These are phyloP conservation scores for Thinocorus orbignyianus DNA, from an alignment of 2,113 vertebrate genomes.

Conservation along the genomic window DNA sequence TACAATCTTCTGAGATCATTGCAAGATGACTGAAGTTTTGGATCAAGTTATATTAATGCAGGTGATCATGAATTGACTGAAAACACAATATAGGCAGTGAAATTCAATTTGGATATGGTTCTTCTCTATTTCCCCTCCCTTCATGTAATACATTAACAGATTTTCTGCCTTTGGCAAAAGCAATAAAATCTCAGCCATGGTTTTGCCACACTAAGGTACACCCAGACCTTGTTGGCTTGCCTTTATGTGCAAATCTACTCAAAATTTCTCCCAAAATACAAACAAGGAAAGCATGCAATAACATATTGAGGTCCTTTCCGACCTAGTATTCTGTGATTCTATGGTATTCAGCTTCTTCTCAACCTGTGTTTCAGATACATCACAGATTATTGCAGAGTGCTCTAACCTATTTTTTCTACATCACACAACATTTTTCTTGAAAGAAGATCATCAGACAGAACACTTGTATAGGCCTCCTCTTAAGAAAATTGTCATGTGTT, in stretches of 20 bases:
- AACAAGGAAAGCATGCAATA: neutral
- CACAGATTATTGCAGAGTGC: neutral
- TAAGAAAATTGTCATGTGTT: conserved; percentile 1
- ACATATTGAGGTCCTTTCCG: neutral
- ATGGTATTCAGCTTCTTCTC: neutral
- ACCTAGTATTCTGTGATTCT: neutral
- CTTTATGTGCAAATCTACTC: neutral
- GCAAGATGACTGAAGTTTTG: neutral
- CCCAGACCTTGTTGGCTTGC: neutral
- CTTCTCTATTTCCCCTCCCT: neutral
- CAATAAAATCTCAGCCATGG: neutral
- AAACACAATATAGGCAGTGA: neutral
- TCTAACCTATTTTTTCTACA: neutral
- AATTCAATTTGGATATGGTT: neutral
- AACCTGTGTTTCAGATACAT: neutral
- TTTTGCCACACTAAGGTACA: neutral
- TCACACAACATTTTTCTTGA: neutral
- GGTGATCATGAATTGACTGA: neutral
- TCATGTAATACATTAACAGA: neutral
- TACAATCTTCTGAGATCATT: neutral
- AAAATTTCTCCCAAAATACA: neutral
- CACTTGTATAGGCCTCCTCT: neutral
- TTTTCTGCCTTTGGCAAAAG: neutral
- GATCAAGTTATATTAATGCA: neutral
- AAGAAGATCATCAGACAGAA: neutral